A percentile compares a stretch with the other conserved stretches of the same genome.
Evolutionary conservation across 2,113 vertebrate genomes (phyloP).

Genomic region (Laticauda colubrina): DNA sequence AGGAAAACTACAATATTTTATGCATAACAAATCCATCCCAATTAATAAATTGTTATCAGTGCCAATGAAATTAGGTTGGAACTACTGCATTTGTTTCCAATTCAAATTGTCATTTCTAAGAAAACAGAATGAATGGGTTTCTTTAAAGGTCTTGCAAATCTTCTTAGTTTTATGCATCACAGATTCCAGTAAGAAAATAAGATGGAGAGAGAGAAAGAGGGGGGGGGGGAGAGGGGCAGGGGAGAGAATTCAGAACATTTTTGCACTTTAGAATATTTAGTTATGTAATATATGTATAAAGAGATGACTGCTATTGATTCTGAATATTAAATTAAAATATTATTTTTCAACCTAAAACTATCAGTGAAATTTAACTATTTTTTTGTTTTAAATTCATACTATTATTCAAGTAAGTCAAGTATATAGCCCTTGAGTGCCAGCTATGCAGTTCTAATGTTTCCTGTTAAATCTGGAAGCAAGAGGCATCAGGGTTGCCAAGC

Average conservation of each 20-base stretch:
- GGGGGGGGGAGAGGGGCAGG: neutral
- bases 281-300: neutral
- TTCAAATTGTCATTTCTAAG: conserved; percentile 77
- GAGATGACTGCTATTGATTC: neutral
- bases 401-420: neutral
- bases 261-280: conserved; percentile 8
- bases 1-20: conserved; percentile 50
- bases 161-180: conserved; percentile 78
- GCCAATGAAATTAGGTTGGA: conserved; percentile 73
- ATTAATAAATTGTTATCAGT: conserved; percentile 57
- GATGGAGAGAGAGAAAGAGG: conserved; percentile 26
- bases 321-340: conserved; percentile 32
- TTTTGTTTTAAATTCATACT: neutral
- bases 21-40: conserved; percentile 56
- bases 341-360: neutral
- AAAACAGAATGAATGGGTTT: conserved; percentile 84
- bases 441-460: neutral
- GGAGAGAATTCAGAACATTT: neutral
- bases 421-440: neutral
- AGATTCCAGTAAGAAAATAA: conserved; percentile 73
- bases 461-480: neutral
- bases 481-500: neutral
- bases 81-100: conserved; percentile 70
- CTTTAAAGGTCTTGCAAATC: conserved; percentile 80
- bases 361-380: neutral